Evolutionary conservation across 2,888 invertebrate genomes (phyloP).

Genomic region (Volucella zonaria): DNA sequence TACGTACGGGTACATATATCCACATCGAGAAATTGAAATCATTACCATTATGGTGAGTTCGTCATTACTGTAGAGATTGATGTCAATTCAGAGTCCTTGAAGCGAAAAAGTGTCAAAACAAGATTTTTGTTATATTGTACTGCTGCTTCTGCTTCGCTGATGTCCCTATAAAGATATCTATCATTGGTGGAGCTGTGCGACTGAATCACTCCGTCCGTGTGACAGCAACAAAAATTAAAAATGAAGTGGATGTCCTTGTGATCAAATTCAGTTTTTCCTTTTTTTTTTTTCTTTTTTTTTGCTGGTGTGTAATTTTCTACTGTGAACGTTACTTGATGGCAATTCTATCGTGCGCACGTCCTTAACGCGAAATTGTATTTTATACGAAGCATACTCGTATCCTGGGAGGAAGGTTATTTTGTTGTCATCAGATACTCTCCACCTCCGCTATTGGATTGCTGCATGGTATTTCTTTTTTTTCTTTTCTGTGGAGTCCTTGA

Average conservation of each 20-base stretch:
- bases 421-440: conserved; percentile 30
- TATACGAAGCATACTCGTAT: not conserved
- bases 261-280: conserved; percentile 55
- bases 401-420: conserved; percentile 51
- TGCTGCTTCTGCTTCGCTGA: conserved; percentile 25
- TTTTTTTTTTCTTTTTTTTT: conserved; percentile 18
- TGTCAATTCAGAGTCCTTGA: conserved; percentile 69
- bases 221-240: conserved; percentile 68
- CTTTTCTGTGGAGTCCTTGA: not conserved
- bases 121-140: conserved; percentile 55
- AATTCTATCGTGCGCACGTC: conserved; percentile 8
- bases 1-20: no score
- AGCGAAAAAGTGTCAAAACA: conserved; percentile 73
- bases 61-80: conserved; percentile 54
- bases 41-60: conserved; percentile 41
- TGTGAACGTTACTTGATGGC: conserved; percentile 35
- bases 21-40: conserved; percentile 36
- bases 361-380: conserved; percentile 21
- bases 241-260: conserved; percentile 67
- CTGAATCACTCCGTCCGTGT: conserved; percentile 36
- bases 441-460: not conserved
- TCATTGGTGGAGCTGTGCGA: conserved; percentile 16
- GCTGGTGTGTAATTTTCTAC: not conserved
- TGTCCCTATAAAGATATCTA: conserved; percentile 50
- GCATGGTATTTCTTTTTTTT: conserved; percentile 11